Evolutionary conservation across 1,140 invertebrate species (phyloP).

Genomic region (Danaus plexippus): DNA sequence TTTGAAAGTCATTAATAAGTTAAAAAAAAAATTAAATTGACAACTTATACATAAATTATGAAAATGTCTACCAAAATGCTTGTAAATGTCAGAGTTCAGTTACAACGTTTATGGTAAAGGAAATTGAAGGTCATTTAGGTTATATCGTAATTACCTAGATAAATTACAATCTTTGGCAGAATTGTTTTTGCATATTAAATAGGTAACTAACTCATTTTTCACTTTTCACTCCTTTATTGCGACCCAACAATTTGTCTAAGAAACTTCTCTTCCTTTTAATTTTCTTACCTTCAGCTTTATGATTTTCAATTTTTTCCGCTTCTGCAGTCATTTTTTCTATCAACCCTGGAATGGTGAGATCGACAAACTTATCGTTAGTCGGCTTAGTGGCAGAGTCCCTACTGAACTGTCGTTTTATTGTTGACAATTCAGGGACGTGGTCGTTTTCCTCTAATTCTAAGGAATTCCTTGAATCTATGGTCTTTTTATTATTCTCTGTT

Average conservation of each 20-base stretch:
- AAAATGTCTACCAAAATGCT: no score
- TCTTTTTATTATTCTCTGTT: conserved; percentile 20
- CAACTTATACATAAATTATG: no score
- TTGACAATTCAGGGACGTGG: conserved; percentile 48
- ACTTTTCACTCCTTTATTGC: conserved; percentile 51
- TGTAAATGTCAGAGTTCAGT: no score
- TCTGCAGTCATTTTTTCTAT: conserved; percentile 58
- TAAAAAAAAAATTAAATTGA: no score
- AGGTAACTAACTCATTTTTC: conserved; percentile 24
- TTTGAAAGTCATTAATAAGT: no score
- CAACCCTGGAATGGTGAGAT: conserved; percentile 57
- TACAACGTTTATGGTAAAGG: no score
- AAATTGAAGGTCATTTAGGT: background rate
- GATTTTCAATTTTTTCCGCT: conserved; percentile 42
- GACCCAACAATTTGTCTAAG: conserved; percentile 57
- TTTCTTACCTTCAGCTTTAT: conserved; percentile 45
- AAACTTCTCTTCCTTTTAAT: conserved; percentile 65
- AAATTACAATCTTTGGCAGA: conserved; percentile 49
- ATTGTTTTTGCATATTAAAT: conserved; percentile 19
- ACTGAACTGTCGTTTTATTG: conserved; percentile 43
- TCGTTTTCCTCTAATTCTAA: conserved; percentile 57
- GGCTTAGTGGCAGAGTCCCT: conserved; percentile 41
- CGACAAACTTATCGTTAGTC: conserved; percentile 35
- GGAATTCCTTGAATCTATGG: conserved; percentile 39
- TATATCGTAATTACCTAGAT: conserved; percentile 1